These are phyloP conservation scores for Blennius ocellaris DNA, from an alignment of 2,113 vertebrate genomes.

Conservation along the genomic window DNA sequence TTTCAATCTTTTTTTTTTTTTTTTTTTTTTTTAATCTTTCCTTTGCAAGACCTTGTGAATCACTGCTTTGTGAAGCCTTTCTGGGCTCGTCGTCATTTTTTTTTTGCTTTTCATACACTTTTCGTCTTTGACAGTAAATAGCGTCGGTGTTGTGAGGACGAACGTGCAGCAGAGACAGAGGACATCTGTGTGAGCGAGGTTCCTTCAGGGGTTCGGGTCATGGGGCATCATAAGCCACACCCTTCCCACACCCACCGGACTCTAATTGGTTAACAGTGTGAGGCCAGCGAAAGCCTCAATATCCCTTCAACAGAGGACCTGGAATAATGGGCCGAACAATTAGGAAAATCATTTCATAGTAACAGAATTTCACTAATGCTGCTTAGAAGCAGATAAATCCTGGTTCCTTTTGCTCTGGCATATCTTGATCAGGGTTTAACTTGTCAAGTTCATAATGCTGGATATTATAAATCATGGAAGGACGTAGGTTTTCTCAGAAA, in stretches of 20 bases:
- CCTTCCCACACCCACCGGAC: conserved; percentile 58
- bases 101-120: conserved; percentile 44
- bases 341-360: conserved; percentile 29
- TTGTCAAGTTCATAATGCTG: not conserved
- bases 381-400: not conserved
- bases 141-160: conserved; percentile 32
- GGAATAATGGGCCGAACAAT: conserved; percentile 45
- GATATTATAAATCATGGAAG: conserved; percentile 17
- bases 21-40: conserved; percentile 17
- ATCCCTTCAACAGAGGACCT: conserved; percentile 26
- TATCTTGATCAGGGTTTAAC: conserved; percentile 29
- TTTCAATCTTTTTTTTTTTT: conserved; percentile 1
- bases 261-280: conserved; percentile 65
- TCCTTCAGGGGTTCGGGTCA: conserved; percentile 69
- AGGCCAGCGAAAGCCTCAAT: conserved; percentile 38
- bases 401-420: conserved; percentile 10
- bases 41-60: conserved; percentile 51
- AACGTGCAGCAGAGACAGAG: conserved; percentile 39
- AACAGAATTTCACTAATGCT: conserved; percentile 3
- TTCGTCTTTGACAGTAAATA: conserved; percentile 39
- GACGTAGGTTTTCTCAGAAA: not conserved
- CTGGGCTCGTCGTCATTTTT: conserved; percentile 31
- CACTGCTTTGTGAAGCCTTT: conserved; percentile 30
- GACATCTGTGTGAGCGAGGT: conserved; percentile 57
- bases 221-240: conserved; percentile 67